A percentile compares a stretch with the other conserved stretches of the same genome.
These are phyloP conservation scores for Amitus sp. DNA, from an alignment of 2,888 invertebrate genomes.

Conservation along the genomic window DNA sequence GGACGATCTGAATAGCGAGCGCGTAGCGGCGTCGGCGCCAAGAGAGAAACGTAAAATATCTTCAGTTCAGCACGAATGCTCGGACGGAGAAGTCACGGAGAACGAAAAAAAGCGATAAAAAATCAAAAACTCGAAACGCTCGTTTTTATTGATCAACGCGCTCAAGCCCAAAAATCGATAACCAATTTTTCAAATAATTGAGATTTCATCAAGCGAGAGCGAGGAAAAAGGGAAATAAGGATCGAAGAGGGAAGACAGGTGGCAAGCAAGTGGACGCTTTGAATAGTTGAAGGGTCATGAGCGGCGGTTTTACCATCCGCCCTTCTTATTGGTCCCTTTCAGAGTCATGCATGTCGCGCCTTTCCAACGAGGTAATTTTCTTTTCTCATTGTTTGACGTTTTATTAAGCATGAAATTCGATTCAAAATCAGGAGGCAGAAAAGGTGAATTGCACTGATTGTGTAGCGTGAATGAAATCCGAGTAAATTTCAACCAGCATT, in stretches of 20 bases:
- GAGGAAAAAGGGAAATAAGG: background rate
- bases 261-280: slow-evolving; percentile 51
- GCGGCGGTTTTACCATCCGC: slow-evolving; percentile 65
- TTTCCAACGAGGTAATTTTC: slow-evolving; percentile 63
- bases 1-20: slow-evolving; percentile 53
- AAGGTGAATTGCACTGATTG: too few relatives aligned
- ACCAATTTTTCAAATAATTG: too few relatives aligned
- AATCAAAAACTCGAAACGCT: background rate
- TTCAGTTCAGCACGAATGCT: slow-evolving; percentile 52
- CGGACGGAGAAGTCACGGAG: slow-evolving; percentile 37
- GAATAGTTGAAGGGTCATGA: slow-evolving; percentile 64
- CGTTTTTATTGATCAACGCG: background rate
- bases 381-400: background rate
- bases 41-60: slow-evolving; percentile 30
- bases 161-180: too few relatives aligned
- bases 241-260: slow-evolving; percentile 16
- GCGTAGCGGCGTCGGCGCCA: slow-evolving; percentile 52
- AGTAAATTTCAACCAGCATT: too few relatives aligned
- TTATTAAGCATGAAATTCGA: too few relatives aligned
- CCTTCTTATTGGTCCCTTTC: slow-evolving; percentile 63
- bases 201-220: background rate
- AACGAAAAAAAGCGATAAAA: background rate
- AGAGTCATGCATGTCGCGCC: slow-evolving; percentile 66
- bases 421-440: too few relatives aligned
- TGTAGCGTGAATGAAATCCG: too few relatives aligned